Evolutionary conservation across 2,888 invertebrate species (phyloP).

Genomic region (Oxystoma pomonae): DNA sequence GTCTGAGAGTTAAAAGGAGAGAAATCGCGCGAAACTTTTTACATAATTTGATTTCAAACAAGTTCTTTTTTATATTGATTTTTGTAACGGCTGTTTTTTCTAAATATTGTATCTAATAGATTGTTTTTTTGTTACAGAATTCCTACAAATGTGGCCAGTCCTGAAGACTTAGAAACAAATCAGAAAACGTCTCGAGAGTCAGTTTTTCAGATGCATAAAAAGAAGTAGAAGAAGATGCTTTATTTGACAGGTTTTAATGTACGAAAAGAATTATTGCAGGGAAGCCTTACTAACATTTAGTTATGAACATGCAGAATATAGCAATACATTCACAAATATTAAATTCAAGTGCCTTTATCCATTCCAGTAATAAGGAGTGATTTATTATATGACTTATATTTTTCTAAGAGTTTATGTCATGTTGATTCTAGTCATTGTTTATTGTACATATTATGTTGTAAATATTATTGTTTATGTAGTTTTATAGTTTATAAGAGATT

Average conservation of each 20-base stretch:
- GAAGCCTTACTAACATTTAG: no score
- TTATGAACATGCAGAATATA: no score
- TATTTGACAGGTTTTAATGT: no score
- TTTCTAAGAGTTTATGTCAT: conserved; percentile 41
- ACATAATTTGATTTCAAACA: conserved; percentile 12
- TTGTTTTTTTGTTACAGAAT: conserved; percentile 36
- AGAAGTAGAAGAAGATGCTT: no score
- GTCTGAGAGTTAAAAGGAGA: conserved; percentile 35
- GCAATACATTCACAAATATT: no score
- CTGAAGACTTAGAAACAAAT: conserved; percentile 32
- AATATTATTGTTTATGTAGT: conserved; percentile 39
- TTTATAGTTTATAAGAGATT: conserved; percentile 7
- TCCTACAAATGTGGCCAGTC: conserved; percentile 31
- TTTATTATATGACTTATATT: conserved; percentile 24
- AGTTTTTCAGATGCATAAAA: no score
- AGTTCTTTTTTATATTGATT: conserved; percentile 14
- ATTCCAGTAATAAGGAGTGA: conserved; percentile 41
- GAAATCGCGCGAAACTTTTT: conserved; percentile 27
- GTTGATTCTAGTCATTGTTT: conserved; percentile 44
- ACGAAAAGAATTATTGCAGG: no score
- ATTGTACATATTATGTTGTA: conserved; percentile 38
- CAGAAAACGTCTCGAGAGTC: background rate
- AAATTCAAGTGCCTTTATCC: conserved; percentile 41
- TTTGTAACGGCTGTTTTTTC: conserved; percentile 24
- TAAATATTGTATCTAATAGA: conserved; percentile 16